Conservation (phyloP, 92 coral and sea anemone species). For the Actinernus sp. region DNA sequence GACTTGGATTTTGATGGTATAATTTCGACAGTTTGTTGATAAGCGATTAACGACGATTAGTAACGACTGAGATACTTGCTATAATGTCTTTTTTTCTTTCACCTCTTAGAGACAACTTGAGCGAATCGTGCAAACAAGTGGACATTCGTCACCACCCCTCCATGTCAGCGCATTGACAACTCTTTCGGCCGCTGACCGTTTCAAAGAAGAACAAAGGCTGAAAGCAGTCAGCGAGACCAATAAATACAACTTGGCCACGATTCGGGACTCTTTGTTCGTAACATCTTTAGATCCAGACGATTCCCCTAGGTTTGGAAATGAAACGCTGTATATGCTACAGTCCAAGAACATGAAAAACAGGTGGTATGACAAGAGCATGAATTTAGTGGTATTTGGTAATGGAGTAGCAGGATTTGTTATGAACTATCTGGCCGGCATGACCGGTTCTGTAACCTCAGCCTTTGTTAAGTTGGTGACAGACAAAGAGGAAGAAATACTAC, state of each 20-base stretch:
- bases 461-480: conserved; percentile 31
- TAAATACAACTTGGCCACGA: conserved; percentile 34
- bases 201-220: conserved; percentile 38
- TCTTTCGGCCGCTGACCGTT: conserved; percentile 38
- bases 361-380: conserved; percentile 61
- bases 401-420: conserved; percentile 69
- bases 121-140: conserved; percentile 22
- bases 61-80: no score
- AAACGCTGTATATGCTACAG: conserved; percentile 41
- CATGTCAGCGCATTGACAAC: conserved; percentile 31
- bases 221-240: conserved; percentile 26
- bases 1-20: no score
- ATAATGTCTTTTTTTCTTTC: no score
- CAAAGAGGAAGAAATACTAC: conserved; percentile 29
- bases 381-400: conserved; percentile 51
- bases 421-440: conserved; percentile 60
- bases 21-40: no score
- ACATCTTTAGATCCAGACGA: conserved; percentile 53
- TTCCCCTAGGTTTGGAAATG: conserved; percentile 41
- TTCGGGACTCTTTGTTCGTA: conserved; percentile 54
- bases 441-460: conserved; percentile 46
- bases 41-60: no score
- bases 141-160: neutral
- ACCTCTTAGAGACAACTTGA: conserved; percentile 66
- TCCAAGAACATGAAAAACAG: conserved; percentile 54